Conservation (phyloP, 2,888 invertebrate genomes). For the Hololepta plana region DNA sequence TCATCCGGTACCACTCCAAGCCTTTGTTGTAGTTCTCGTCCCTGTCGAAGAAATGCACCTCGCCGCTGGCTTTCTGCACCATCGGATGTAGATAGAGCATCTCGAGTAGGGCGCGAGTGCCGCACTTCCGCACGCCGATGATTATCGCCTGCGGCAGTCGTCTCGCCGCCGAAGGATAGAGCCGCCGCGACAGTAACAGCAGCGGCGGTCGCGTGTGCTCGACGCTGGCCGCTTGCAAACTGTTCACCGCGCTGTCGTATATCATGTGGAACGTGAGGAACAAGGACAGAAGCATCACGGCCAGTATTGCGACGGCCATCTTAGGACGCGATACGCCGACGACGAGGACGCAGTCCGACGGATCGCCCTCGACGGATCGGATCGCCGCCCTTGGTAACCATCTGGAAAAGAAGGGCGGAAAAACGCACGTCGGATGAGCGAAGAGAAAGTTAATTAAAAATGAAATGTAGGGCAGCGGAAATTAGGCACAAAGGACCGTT, state of each 20-base stretch:
- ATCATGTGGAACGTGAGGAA: slow-evolving; percentile 73
- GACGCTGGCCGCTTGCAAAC: slow-evolving; percentile 40
- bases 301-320: slow-evolving; percentile 62
- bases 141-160: slow-evolving; percentile 44
- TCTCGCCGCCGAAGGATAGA: slow-evolving; percentile 38
- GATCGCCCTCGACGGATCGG: slow-evolving; percentile 67
- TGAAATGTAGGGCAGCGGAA: not conserved
- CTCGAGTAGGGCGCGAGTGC: slow-evolving; percentile 88
- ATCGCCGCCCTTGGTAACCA: slow-evolving; percentile 70
- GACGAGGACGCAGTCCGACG: slow-evolving; percentile 69
- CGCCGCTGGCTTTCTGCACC: slow-evolving; percentile 83
- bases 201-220: slow-evolving; percentile 30
- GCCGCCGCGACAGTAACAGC: slow-evolving; percentile 21
- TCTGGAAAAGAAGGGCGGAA: slow-evolving; percentile 33
- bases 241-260: slow-evolving; percentile 70
- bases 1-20: slow-evolving; percentile 85
- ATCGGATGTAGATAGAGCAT: slow-evolving; percentile 89
- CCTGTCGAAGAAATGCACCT: slow-evolving; percentile 94
- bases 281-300: slow-evolving; percentile 61
- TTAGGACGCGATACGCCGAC: slow-evolving; percentile 72
- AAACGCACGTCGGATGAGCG: no score
- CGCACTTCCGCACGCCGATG: slow-evolving; percentile 91
- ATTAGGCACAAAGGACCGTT: not conserved
- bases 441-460: slow-evolving; percentile 1
- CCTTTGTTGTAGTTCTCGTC: slow-evolving; percentile 85